Base-by-base conservation (phyloP, 2,113 vertebrate species). In the Hyperoodon ampullatus region DNA sequence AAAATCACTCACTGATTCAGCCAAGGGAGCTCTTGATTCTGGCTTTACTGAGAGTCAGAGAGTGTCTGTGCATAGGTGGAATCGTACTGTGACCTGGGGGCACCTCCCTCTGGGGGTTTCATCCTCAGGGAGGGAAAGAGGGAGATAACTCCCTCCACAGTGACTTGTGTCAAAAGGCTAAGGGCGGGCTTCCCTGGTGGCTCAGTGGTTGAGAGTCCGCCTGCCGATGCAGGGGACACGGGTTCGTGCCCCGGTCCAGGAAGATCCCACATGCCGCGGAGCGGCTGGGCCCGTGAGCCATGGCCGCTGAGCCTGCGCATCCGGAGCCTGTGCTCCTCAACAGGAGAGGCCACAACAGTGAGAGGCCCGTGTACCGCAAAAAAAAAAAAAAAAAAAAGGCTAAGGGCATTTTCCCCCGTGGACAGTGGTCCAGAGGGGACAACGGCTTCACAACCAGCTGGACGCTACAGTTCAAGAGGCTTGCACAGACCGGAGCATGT, bases 341-440 rank as follows among this genome's bases (percentile, higher is more conserved):
- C 39, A 4, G 39, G 39, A 39, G 39, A 39, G 39, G 39, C 39
- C 39, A 39, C 39, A 39, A 1, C 39, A 39, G 39, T 39, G 39
- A 39, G 39, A 39, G 39, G 39, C 39, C 39, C 39, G 3, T 39
- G 39, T 39, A 39, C 39, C 39, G 39, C 39, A 39, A 39, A 39
- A 39, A 39, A 39, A 39, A 39, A 39, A 39, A 35, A 35, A 35
- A 39, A 39, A 39, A 39, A 39, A 39, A 39, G 39, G 26, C 47
- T 60, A 10, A 47, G 8, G 74, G n/a, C 39, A 3, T 11, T 91
- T 47, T 6, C 53, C 55, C 2, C 2, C 0, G 0, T 23, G 28
- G 26, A n/a, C 39, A 66, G 47, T 0, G 8, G 18, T 30, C 19
- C 9, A 1, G 0, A 8, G 3, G 12, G 44, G 13, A 33, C 26